phyloP scores from a whole-genome alignment of 2,113 vertebrate species.

The Parus major region DNA sequence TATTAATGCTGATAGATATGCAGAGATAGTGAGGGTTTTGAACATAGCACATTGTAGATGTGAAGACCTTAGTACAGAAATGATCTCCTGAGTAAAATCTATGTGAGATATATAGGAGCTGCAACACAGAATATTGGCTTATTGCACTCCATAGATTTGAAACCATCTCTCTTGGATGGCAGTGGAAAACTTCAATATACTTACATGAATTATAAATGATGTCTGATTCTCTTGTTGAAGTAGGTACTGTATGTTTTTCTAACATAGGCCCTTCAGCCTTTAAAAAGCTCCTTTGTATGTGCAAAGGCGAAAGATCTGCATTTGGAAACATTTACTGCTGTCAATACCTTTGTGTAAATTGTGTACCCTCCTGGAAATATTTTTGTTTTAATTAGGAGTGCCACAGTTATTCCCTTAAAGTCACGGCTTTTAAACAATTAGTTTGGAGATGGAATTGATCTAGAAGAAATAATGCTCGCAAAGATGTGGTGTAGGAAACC shows the following conservation, averaged over 20 bases:
- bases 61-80: slow-evolving; percentile 60
- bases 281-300: slow-evolving; percentile 16
- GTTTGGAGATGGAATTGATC: slow-evolving; percentile 80
- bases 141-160: slow-evolving; percentile 77
- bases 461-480: slow-evolving; percentile 60
- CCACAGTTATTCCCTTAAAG: slow-evolving; percentile 52
- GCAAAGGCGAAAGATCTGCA: neutral
- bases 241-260: slow-evolving; percentile 52
- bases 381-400: slow-evolving; percentile 25
- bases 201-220: slow-evolving; percentile 88
- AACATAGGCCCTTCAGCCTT: slow-evolving; percentile 40
- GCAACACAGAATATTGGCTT: slow-evolving; percentile 80
- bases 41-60: slow-evolving; percentile 36
- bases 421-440: slow-evolving; percentile 80
- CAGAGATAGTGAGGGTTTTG: slow-evolving; percentile 31
- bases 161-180: slow-evolving; percentile 70
- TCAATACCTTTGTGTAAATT: slow-evolving; percentile 14
- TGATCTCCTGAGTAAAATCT: slow-evolving; percentile 71
- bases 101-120: slow-evolving; percentile 69
- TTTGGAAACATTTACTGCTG: slow-evolving; percentile 32
- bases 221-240: slow-evolving; percentile 67
- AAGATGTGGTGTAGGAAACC: slow-evolving; percentile 63
- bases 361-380: neutral
- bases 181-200: slow-evolving; percentile 80
- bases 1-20: slow-evolving; percentile 27